phyloP scores from a whole-genome alignment of 2,113 vertebrate species.

The Chiloscyllium plagiosum region DNA sequence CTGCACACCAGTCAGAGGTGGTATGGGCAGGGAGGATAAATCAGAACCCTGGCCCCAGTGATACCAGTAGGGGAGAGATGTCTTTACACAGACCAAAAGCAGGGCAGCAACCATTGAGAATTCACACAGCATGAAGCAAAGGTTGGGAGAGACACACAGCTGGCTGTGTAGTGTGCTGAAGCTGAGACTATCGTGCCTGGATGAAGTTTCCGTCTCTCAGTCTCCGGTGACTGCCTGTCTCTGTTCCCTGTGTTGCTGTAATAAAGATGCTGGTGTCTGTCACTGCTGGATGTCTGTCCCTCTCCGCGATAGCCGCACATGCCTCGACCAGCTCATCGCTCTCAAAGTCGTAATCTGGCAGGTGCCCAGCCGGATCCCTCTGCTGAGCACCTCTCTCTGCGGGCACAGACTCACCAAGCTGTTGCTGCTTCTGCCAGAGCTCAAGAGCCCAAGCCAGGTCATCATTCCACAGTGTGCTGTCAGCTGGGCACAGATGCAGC shows the following conservation, averaged over 20 bases:
- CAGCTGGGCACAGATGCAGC: slow-evolving; percentile 77
- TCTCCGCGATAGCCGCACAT: slow-evolving; percentile 81
- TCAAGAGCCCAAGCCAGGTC: slow-evolving; percentile 77
- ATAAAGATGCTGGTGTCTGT: slow-evolving; percentile 69
- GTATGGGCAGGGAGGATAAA: neutral
- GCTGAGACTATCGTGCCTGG: slow-evolving; percentile 1
- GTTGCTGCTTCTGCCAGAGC: slow-evolving; percentile 57
- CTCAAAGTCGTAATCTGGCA: slow-evolving; percentile 92
- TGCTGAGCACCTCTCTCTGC: slow-evolving; percentile 46
- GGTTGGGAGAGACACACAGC: neutral
- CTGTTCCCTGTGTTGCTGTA: slow-evolving; percentile 65
- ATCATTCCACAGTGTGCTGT: slow-evolving; percentile 77
- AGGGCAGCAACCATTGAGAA: neutral
- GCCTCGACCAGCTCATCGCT: slow-evolving; percentile 87
- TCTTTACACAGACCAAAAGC: neutral
- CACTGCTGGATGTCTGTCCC: slow-evolving; percentile 63
- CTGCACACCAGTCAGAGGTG: neutral
- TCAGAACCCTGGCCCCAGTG: neutral
- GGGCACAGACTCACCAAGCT: slow-evolving; percentile 52
- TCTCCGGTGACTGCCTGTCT: slow-evolving; percentile 39
- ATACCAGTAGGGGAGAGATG: neutral
- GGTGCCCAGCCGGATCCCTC: slow-evolving; percentile 52
- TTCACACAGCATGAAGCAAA: neutral
- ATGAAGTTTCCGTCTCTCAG: neutral
- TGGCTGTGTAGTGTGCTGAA: neutral